phyloP scores from a whole-genome alignment of 2,888 invertebrate genomes.

The Lagria hirta region DNA sequence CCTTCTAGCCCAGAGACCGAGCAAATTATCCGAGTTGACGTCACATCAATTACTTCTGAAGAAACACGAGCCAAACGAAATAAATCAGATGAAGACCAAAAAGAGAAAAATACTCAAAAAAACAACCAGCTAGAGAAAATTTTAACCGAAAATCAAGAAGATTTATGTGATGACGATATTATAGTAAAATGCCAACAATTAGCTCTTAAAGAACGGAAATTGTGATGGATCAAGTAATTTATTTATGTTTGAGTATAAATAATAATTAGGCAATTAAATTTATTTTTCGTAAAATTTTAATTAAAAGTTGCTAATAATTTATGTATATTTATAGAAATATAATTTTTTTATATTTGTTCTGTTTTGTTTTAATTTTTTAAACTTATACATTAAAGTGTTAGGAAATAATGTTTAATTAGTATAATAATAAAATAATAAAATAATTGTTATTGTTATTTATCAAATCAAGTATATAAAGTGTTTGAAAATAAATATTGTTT shows the following conservation, averaged over 20 bases:
- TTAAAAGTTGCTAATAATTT: too few relatives aligned
- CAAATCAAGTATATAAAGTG: too few relatives aligned
- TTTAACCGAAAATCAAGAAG: constrained; percentile 20
- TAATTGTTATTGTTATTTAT: too few relatives aligned
- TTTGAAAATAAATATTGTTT: too few relatives aligned
- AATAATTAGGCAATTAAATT: too few relatives aligned
- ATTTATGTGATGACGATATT: constrained; percentile 36
- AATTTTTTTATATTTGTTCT: too few relatives aligned
- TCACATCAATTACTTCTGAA: constrained; percentile 47
- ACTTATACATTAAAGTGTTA: too few relatives aligned
- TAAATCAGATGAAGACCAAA: constrained; percentile 4
- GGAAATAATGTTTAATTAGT: too few relatives aligned
- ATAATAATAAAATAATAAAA: too few relatives aligned
- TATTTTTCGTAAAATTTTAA: too few relatives aligned
- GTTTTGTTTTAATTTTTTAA: too few relatives aligned
- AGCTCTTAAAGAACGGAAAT: constrained; percentile 34
- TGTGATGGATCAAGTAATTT: constrained; percentile 3
- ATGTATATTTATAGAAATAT: too few relatives aligned
- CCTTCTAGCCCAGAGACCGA: constrained; percentile 51
- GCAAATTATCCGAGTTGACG: constrained; percentile 51
- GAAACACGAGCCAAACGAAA: constrained; percentile 29
- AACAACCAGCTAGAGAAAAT: constrained; percentile 26
- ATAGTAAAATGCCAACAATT: constrained; percentile 41
- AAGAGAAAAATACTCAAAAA: constrained; percentile 18
- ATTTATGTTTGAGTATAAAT: constrained; percentile 3